Conservation (phyloP, 2,113 vertebrate species). For the Uria aalge region DNA sequence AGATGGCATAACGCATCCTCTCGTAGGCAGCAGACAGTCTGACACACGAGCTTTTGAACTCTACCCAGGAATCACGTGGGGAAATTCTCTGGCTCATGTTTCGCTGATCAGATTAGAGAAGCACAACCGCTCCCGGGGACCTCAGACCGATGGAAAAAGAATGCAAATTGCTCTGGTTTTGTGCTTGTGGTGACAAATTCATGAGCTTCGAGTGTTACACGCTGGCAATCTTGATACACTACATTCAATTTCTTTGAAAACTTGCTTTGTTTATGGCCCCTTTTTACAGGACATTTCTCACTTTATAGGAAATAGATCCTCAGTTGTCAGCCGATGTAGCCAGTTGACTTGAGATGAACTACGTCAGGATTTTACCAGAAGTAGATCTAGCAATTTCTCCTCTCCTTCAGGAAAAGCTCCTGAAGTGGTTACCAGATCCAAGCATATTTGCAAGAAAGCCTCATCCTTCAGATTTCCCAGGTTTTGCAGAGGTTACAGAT, state of each 20-base stretch:
- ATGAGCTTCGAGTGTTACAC: rapidly evolving
- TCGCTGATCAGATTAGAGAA: neutral
- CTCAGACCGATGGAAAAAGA: neutral
- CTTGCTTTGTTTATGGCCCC: neutral
- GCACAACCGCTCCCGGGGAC: neutral
- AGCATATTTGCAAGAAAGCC: neutral
- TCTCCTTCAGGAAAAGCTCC: neutral
- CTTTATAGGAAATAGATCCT: neutral
- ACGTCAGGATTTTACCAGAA: neutral
- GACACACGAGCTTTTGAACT: neutral
- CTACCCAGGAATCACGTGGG: neutral
- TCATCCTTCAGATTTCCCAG: neutral
- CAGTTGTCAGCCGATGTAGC: neutral
- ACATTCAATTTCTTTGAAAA: neutral
- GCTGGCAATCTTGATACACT: neutral
- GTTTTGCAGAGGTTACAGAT: neutral
- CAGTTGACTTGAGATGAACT: neutral
- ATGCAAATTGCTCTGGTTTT: neutral
- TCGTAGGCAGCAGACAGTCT: neutral
- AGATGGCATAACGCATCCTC: neutral
- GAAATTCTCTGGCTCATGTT: neutral
- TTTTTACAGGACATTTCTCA: neutral
- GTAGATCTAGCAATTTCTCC: neutral
- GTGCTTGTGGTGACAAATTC: neutral
- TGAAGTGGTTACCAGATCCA: neutral